These are phyloP conservation scores for Diprion similis DNA, from an alignment of 1,140 invertebrate species.

Conservation along the genomic window DNA sequence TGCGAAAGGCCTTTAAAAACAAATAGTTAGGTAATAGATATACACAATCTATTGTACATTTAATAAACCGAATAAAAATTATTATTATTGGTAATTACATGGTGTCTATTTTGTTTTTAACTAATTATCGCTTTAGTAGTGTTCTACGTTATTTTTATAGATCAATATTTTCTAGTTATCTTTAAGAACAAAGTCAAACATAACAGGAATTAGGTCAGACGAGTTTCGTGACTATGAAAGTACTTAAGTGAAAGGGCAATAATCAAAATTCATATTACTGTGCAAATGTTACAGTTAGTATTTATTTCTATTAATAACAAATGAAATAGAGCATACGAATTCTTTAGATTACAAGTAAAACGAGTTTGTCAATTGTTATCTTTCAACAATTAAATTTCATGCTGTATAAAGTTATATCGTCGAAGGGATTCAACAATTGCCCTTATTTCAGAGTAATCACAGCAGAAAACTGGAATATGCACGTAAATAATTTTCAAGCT, in stretches of 20 bases:
- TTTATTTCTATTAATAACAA: constrained; percentile 18
- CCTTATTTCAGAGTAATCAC: no score
- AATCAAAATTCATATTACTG: constrained; percentile 9
- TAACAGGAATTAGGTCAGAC: constrained; percentile 3
- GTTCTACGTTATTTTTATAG: not conserved
- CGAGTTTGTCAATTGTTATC: not conserved
- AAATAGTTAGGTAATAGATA: not conserved
- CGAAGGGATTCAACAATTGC: not conserved
- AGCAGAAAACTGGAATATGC: not conserved
- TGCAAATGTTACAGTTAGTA: constrained; percentile 13
- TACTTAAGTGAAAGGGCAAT: constrained; percentile 5
- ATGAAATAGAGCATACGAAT: constrained; percentile 15
- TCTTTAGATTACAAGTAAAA: not conserved
- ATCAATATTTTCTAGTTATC: not conserved
- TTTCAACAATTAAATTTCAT: constrained; percentile 21
- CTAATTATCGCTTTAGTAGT: not conserved
- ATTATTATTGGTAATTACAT: not conserved
- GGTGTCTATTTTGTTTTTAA: not conserved
- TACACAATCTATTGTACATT: not conserved
- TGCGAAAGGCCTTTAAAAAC: constrained; percentile 76
- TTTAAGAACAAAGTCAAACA: constrained; percentile 10
- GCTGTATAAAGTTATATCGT: not conserved
- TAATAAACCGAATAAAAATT: not conserved
- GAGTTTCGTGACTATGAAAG: constrained; percentile 2
- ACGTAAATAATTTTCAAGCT: constrained; percentile 6